phyloP scores from a whole-genome alignment of 2,888 invertebrate genomes.

The Heliconius hortense region DNA sequence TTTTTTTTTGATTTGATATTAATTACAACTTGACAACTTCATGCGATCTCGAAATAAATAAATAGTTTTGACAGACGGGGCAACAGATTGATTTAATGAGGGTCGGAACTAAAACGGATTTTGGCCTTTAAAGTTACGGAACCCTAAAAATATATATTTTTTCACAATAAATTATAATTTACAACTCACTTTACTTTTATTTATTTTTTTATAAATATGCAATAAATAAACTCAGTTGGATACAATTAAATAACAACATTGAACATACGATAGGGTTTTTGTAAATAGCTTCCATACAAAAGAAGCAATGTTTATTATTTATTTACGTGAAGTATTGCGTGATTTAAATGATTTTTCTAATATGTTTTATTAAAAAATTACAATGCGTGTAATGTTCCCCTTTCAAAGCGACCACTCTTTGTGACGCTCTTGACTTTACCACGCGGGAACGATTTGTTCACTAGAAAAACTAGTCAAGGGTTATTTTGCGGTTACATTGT shows the following conservation, averaged over 20 bases:
- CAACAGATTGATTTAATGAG: not conserved
- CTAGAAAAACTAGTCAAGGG: slow-evolving; percentile 72
- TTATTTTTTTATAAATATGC: no score
- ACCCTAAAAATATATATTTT: not conserved
- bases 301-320: slow-evolving; percentile 18
- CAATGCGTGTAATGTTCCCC: slow-evolving; percentile 46
- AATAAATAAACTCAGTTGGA: not conserved
- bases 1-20: not conserved
- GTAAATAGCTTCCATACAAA: not conserved
- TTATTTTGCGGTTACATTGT: slow-evolving; percentile 77
- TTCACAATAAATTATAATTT: not conserved
- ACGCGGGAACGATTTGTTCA: slow-evolving; percentile 61
- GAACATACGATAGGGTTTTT: not conserved
- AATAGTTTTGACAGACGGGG: not conserved
- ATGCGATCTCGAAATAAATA: not conserved
- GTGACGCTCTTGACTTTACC: slow-evolving; percentile 56
- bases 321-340: slow-evolving; percentile 10
- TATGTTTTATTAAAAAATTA: slow-evolving; percentile 4
- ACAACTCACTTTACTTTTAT: not conserved
- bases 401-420: slow-evolving; percentile 27
- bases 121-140: not conserved
- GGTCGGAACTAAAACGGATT: not conserved
- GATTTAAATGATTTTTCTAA: slow-evolving; percentile 9
- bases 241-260: not conserved
- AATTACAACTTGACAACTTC: not conserved